phyloP scores from a whole-genome alignment of 2,113 vertebrate genomes.

The Serilophus lunatus region DNA sequence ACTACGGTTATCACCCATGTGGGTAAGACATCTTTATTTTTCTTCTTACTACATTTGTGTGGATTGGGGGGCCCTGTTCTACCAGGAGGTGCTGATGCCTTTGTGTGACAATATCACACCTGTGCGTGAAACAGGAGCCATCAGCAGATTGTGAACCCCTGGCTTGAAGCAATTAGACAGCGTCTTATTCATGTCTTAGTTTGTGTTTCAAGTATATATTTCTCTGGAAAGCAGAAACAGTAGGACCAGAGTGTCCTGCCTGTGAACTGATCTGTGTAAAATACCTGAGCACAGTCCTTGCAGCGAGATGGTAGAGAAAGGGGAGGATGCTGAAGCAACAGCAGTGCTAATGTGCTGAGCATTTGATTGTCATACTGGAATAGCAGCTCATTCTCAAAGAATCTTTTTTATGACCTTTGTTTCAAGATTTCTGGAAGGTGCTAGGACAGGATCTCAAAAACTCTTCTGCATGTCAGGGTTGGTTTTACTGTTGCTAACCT shows the following conservation, averaged over 20 bases:
- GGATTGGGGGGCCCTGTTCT: background rate
- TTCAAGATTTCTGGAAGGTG: background rate
- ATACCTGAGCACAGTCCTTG: background rate
- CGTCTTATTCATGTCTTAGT: background rate
- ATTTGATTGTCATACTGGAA: background rate
- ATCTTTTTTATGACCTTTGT: background rate
- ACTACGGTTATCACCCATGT: constrained; percentile 91
- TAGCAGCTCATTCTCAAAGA: background rate
- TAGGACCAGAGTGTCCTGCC: background rate
- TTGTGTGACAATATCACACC: constrained; percentile 33
- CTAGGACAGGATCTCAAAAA: background rate
- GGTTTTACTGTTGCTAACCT: background rate
- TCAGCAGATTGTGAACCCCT: background rate
- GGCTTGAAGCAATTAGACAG: background rate
- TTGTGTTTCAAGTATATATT: background rate
- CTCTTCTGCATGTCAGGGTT: background rate
- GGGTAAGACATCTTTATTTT: constrained; percentile 77
- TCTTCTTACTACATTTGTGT: background rate
- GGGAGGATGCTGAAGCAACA: background rate
- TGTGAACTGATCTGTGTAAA: constrained; percentile 41
- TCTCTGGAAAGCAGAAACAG: background rate
- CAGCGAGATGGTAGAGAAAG: background rate
- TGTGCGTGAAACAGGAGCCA: background rate
- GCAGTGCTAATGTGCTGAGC: background rate
- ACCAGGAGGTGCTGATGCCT: background rate